These are phyloP conservation scores for Phalacrocorax brasilianus DNA, from an alignment of 2,113 vertebrate genomes.

Conservation along the genomic window DNA sequence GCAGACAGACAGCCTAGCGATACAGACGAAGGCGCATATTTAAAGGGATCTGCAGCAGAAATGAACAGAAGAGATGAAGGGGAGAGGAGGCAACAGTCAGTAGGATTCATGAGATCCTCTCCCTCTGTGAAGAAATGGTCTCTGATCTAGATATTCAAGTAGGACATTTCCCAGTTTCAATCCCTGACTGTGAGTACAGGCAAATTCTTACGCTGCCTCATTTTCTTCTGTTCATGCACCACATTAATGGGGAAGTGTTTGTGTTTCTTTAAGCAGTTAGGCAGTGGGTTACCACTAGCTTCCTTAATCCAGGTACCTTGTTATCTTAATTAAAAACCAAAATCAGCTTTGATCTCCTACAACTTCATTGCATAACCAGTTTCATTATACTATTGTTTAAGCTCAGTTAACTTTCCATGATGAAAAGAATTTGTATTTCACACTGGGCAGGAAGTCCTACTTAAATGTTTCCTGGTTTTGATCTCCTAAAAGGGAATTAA, in stretches of 20 bases:
- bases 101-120: not conserved
- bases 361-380: constrained; percentile 59
- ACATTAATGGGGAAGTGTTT: constrained; percentile 56
- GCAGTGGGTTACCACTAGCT: constrained; percentile 41
- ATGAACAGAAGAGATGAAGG: not conserved
- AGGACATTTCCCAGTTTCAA: not conserved
- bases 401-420: constrained; percentile 58
- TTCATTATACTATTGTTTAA: constrained; percentile 65
- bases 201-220: not conserved
- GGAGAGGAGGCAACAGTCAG: not conserved
- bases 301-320: constrained; percentile 64
- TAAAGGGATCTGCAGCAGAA: not conserved
- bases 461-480: constrained; percentile 69
- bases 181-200: not conserved
- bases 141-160: not conserved
- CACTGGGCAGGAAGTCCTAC: constrained; percentile 68
- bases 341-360: constrained; percentile 66
- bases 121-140: not conserved
- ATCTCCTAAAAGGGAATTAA: constrained; percentile 66
- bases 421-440: constrained; percentile 72
- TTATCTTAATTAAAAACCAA: constrained; percentile 71
- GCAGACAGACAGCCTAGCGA: not conserved
- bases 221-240: not conserved
- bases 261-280: constrained; percentile 37
- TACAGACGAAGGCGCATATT: not conserved